A percentile compares a stretch with the other conserved stretches of the same genome.
phyloP scores from a whole-genome alignment of 2,888 invertebrate genomes.

The Drosophila macrothrix region DNA sequence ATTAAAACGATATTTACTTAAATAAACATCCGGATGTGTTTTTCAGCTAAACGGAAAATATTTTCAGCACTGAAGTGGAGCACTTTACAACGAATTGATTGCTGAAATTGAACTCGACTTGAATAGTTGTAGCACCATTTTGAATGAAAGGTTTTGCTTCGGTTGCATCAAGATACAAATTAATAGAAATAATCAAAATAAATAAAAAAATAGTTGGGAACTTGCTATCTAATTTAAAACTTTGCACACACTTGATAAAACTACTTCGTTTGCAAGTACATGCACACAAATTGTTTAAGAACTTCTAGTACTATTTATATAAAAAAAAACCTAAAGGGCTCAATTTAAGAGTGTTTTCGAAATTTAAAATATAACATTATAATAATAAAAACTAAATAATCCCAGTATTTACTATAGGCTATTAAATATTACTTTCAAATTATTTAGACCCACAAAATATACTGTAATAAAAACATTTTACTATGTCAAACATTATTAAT shows the following conservation, averaged over 20 bases:
- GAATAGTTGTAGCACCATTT: neutral
- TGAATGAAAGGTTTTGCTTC: neutral
- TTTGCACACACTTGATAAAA: neutral
- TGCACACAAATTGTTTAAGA: neutral
- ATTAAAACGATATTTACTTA: constrained; percentile 69
- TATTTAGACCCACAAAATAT: neutral
- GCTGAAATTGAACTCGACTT: constrained; percentile 7
- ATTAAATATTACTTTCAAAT: neutral
- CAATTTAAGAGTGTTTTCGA: neutral
- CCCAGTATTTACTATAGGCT: neutral
- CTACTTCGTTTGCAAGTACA: too few species aligned
- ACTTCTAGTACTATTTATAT: neutral
- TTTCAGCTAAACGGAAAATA: constrained; percentile 33
- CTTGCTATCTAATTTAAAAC: neutral
- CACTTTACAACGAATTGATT: constrained; percentile 14
- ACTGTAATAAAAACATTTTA: neutral
- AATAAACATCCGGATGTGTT: constrained; percentile 33
- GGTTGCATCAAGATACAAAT: neutral
- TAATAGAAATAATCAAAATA: neutral
- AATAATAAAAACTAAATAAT: neutral
- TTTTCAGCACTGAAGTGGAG: constrained; percentile 18
- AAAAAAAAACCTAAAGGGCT: neutral
- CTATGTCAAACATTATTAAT: constrained; percentile 32
- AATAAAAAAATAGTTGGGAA: neutral
- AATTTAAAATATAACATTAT: neutral